phyloP scores from a whole-genome alignment of 2,888 invertebrate genomes.

The Sinohyriopsis cumingii region DNA sequence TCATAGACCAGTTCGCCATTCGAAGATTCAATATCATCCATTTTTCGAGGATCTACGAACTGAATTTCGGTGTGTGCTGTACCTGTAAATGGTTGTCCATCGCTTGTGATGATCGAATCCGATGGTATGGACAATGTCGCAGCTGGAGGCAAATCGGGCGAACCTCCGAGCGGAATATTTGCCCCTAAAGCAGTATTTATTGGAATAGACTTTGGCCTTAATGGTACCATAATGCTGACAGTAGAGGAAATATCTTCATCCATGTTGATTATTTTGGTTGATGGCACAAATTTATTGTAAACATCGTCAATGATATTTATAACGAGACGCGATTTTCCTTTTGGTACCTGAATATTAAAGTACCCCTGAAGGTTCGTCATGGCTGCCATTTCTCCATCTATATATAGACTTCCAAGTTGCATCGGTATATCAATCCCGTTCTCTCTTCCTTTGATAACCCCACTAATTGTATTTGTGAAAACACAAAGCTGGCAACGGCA shows the following conservation, averaged over 20 bases:
- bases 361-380: slow-evolving; percentile 18
- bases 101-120: slow-evolving; percentile 15
- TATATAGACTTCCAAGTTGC: slow-evolving; percentile 11
- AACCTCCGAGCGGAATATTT: slow-evolving; percentile 12
- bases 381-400: slow-evolving; percentile 8
- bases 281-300: slow-evolving; percentile 16
- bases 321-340: slow-evolving; percentile 8
- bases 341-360: slow-evolving; percentile 18
- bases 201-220: slow-evolving; percentile 18
- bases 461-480: slow-evolving; percentile 9
- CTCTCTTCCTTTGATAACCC: slow-evolving; percentile 12
- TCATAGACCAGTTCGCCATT: slow-evolving; percentile 23
- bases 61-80: slow-evolving; percentile 17
- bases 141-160: slow-evolving; percentile 2
- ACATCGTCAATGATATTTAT: slow-evolving; percentile 15
- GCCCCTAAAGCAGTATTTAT: slow-evolving; percentile 12
- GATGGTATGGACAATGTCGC: slow-evolving; percentile 15
- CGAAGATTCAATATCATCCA: slow-evolving; percentile 17
- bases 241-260: slow-evolving; percentile 6
- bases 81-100: slow-evolving; percentile 16
- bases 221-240: slow-evolving; percentile 11
- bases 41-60: slow-evolving; percentile 24
- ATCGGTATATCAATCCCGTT: slow-evolving; percentile 15
- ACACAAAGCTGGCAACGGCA: slow-evolving; percentile 17
- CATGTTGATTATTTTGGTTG: slow-evolving; percentile 17